Conservation (phyloP, 2,888 invertebrate species). For the Orchesellides sinensis region DNA sequence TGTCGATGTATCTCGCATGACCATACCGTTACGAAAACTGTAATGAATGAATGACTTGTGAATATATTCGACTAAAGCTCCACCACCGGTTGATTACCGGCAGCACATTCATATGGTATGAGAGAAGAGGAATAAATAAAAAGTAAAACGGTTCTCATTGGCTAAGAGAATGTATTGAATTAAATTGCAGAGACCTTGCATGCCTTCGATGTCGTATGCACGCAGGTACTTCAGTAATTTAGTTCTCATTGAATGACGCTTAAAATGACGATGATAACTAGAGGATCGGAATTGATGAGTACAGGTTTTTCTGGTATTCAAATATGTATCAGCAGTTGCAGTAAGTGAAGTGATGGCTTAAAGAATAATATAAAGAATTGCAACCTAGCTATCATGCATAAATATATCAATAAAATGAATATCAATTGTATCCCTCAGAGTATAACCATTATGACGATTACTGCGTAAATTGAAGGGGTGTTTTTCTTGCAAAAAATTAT, state of each 20-base stretch:
- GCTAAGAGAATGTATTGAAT: constrained; percentile 6
- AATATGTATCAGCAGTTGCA: background rate
- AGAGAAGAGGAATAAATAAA: background rate
- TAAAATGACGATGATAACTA: constrained; percentile 19
- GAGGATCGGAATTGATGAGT: constrained; percentile 34
- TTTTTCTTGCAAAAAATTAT: no score
- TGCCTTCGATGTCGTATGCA: constrained; percentile 6
- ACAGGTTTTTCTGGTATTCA: constrained; percentile 60
- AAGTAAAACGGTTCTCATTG: constrained; percentile 37
- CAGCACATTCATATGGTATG: background rate
- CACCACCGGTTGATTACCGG: constrained; percentile 33
- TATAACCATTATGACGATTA: no score
- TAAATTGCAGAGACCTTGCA: constrained; percentile 35
- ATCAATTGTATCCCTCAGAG: no score
- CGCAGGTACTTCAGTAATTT: constrained; percentile 11
- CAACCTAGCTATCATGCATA: background rate
- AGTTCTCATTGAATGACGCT: constrained; percentile 22
- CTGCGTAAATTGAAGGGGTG: no score
- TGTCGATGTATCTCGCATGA: constrained; percentile 12
- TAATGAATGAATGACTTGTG: background rate
- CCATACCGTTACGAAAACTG: constrained; percentile 46
- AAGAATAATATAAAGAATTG: no score
- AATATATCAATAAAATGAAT: background rate
- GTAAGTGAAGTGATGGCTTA: background rate
- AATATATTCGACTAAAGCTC: background rate